Conservation (phyloP, 2,888 invertebrate species). For the Folsomia manolachei region DNA sequence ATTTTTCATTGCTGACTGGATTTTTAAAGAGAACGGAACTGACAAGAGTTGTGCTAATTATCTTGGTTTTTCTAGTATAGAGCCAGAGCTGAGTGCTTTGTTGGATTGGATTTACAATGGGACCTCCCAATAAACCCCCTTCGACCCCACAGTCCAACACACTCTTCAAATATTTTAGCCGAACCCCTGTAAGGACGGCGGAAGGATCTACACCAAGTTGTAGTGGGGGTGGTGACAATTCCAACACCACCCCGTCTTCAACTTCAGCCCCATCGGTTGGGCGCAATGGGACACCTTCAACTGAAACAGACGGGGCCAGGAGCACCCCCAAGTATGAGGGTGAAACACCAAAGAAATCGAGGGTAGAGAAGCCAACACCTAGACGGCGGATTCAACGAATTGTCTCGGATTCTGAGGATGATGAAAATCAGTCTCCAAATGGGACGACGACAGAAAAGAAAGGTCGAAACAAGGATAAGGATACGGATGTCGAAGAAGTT, state of each 20-base stretch:
- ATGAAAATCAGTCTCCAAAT: constrained; percentile 59
- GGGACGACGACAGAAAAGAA: background rate
- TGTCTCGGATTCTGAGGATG: constrained; percentile 61
- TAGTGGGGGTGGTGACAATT: background rate
- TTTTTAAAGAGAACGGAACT: no score
- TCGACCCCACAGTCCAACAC: constrained; percentile 31
- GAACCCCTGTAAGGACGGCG: constrained; percentile 29
- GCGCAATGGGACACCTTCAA: background rate
- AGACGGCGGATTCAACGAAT: background rate
- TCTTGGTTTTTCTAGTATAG: no score
- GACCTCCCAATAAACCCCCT: constrained; percentile 4
- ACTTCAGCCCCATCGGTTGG: background rate
- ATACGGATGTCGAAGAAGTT: constrained; percentile 7
- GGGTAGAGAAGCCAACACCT: background rate
- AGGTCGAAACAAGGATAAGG: background rate
- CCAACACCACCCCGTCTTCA: no score
- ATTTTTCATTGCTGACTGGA: no score
- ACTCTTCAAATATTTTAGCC: constrained; percentile 32
- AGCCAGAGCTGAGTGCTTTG: no score
- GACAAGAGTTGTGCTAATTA: no score
- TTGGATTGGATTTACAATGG: no score
- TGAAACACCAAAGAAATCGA: background rate
- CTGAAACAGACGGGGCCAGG: constrained; percentile 1
- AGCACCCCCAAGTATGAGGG: background rate
- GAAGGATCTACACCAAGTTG: background rate